These are phyloP conservation scores for Pseudoips prasinana DNA, from an alignment of 2,888 invertebrate species.

Conservation along the genomic window DNA sequence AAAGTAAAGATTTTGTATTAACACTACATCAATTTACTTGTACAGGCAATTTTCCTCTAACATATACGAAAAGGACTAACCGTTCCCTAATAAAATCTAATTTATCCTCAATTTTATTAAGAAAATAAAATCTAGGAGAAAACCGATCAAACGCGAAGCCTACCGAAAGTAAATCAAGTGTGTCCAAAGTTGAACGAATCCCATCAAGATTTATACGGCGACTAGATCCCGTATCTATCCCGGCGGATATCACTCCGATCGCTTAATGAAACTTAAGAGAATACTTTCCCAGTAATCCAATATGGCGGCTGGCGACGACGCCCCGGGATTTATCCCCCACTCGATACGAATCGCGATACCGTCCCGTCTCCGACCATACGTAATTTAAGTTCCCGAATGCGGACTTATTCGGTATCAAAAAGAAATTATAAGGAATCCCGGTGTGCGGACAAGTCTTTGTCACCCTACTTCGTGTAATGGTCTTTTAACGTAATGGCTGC, in stretches of 20 bases:
- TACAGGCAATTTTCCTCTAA: too few relatives aligned
- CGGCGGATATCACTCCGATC: conserved; percentile 61
- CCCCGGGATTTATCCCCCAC: conserved; percentile 65
- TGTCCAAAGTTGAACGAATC: conserved; percentile 43
- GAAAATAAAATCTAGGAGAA: conserved; percentile 20
- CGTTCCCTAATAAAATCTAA: too few relatives aligned
- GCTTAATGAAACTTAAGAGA: conserved; percentile 80
- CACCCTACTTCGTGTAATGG: conserved; percentile 37
- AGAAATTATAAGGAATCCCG: conserved; percentile 70
- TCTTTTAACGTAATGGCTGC: conserved; percentile 34
- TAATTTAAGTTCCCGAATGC: conserved; percentile 71
- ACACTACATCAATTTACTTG: conserved; percentile 2
- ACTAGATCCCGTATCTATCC: conserved; percentile 41
- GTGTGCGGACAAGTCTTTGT: conserved; percentile 35
- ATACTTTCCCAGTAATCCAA: conserved; percentile 71
- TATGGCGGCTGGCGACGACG: conserved; percentile 56
- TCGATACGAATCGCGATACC: conserved; percentile 71
- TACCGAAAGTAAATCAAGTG: conserved; percentile 35
- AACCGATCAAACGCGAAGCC: conserved; percentile 9
- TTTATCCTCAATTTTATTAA: conserved; percentile 11
- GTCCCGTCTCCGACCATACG: conserved; percentile 59
- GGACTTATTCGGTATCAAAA: conserved; percentile 71
- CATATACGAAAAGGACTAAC: too few relatives aligned
- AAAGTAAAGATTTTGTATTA: too few relatives aligned
- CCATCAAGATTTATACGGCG: conserved; percentile 46